Base-by-base conservation (phyloP, 2,797 vertebrate species). In the Karalla daura region DNA sequence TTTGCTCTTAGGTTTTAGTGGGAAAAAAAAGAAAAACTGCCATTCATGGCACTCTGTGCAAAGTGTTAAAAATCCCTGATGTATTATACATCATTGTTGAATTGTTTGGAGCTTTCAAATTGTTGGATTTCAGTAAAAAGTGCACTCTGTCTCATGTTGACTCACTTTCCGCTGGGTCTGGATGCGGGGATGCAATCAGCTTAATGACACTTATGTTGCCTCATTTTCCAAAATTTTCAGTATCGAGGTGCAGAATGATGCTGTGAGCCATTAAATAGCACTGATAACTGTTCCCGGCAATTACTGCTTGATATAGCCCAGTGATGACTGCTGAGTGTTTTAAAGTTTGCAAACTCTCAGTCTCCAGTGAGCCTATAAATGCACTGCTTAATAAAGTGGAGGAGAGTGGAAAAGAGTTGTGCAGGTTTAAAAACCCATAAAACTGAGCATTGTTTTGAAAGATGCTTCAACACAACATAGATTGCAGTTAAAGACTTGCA, bases 211-310 rank as follows among this genome's bases (percentile, higher is more conserved):
- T 15, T 11, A 30, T 24, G 40, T 40, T 54, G 25, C 36, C 28
- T 37, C 51, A 63, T 40, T 51, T 39, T 0, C 77, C 66, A 74
- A 45, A 80, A 62, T 51, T 49, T 18, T 32, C 9, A 7, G 15
- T 43, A 55, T 54, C 17, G 21, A 5, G n/a, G 50, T 49, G 46
- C 52, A 24, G 14, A 74, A 66, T 62, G 32, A 73, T 65, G 70
- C 47, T 12, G 15, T 46, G 21, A 66, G 32, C 33, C 39, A 8
- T 39, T 6, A n/a, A n/a, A n/a, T n/a, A n/a, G 21, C 0, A 2
- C 28, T 46, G 11, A 43, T 39, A 47, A 43, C 51, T 13, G 23
- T 51, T 70, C 55, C 53, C 59, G 64, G 35, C 52, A 63, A 47
- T 58, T 56, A 23, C 39, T 52, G 24, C 18, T 44, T 60, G 39